Evolutionary conservation across 2,888 invertebrate genomes (phyloP), one percentile per base, ranked within the genome.

Genomic region (Malthinus seriepunctatus): DNA sequence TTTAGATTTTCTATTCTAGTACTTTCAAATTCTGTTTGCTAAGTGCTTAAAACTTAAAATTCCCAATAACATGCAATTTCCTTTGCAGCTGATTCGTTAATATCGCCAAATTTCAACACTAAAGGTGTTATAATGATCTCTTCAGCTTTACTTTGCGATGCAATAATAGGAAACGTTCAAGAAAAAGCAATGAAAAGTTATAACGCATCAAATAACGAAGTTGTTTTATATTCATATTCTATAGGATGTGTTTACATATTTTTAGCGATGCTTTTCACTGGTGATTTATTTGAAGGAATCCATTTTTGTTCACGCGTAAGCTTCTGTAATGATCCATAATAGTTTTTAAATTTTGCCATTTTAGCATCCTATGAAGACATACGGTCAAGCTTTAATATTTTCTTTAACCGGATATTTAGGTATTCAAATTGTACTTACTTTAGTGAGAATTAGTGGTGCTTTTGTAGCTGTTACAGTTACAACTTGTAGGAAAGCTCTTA

Each of bases 101-200:
- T 88, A 6, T 88, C 88, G 5, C 90, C 90, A n/a, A 88, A 87
- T 70, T 91, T 90, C 66, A 83, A 89, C 71, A 74, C 83, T 0
- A 73, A 86, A 12, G 92, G 92, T 0, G 86, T 92, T 0, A 73
- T 86, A 0, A 88, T 92, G 80, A 92, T 92, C 67, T 90, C 89
- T 1, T 81, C 90, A 68, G 97, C 97, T 0, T 78, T 98, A 49
- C 79, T 96, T 2, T 97, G 96, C 71, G 97, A 98, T 79, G 97
- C 97, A 0, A 85, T 92, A 8, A 97, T 98, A 64, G 97, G 97
- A 12, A 98, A 98, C 80, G 91, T 97, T 0, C 97, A 98, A 79
- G 97, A 98, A 77, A 96, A 96, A 75, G 89, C 90, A 0, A 95
- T 98, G 91, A 92, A 91, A 70, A 85, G 86, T 61, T 85, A 89